A percentile compares a stretch with the other conserved stretches of the same genome.
These are phyloP conservation scores for Pandion haliaetus DNA, from an alignment of 2,113 vertebrate genomes.

Conservation along the genomic window DNA sequence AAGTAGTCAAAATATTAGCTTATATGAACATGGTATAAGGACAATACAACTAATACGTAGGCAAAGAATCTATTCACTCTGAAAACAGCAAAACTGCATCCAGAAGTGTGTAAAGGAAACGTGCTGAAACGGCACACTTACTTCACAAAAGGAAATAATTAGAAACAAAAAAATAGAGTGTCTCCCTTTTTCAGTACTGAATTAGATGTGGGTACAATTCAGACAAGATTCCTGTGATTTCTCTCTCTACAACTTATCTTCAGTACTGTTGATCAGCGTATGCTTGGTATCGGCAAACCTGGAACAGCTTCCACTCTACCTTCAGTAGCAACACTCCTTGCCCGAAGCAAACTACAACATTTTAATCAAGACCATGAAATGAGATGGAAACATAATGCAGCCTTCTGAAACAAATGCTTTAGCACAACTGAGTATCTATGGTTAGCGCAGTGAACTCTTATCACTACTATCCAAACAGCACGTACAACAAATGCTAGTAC, in stretches of 20 bases:
- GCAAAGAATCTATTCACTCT: background rate
- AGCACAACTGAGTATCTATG: background rate
- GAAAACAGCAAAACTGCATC: background rate
- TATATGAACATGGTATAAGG: background rate
- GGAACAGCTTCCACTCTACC: background rate
- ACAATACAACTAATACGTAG: background rate
- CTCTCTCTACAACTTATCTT: background rate
- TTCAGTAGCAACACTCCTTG: background rate
- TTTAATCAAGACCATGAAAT: background rate
- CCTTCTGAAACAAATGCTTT: background rate
- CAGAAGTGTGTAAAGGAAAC: background rate
- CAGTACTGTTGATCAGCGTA: background rate
- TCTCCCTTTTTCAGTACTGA: background rate
- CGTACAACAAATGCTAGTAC: background rate
- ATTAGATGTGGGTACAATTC: background rate
- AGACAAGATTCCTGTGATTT: background rate
- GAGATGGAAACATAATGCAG: background rate
- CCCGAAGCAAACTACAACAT: background rate
- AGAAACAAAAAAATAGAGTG: background rate
- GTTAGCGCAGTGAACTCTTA: background rate
- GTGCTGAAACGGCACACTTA: background rate
- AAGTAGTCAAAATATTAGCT: background rate
- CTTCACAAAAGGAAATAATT: background rate
- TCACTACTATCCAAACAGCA: background rate
- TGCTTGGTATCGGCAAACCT: background rate